Conservation (phyloP, 2,888 invertebrate species). For the Kuschelorhynchus macadamiae region DNA sequence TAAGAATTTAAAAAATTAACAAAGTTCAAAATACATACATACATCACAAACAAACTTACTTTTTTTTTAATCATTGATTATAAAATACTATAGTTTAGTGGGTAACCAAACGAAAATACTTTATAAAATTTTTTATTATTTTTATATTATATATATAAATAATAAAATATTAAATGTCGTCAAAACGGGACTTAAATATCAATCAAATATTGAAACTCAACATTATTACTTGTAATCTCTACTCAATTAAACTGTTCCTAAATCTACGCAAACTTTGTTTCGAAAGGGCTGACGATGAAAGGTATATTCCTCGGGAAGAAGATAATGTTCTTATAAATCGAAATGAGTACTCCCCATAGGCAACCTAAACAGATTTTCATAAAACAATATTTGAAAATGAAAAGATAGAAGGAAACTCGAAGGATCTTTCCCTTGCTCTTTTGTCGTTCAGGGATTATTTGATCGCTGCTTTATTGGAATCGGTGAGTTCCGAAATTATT, state of each 20-base stretch:
- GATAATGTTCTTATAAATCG: constrained; percentile 25
- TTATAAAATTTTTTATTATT: too few relatives aligned
- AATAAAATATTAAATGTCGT: too few relatives aligned
- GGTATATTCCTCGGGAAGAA: constrained; percentile 11
- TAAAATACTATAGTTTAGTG: too few relatives aligned
- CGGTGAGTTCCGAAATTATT: neutral
- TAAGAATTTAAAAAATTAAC: too few relatives aligned
- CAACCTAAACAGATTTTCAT: constrained; percentile 25
- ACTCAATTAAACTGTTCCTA: neutral
- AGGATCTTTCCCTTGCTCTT: constrained; percentile 17
- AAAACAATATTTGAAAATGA: constrained; percentile 21
- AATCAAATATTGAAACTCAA: too few relatives aligned
- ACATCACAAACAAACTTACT: too few relatives aligned
- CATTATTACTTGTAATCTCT: too few relatives aligned
- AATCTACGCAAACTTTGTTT: constrained; percentile 17
- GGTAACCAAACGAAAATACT: too few relatives aligned
- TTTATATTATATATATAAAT: too few relatives aligned
- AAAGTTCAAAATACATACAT: too few relatives aligned
- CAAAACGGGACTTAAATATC: too few relatives aligned
- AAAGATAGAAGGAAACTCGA: constrained; percentile 8
- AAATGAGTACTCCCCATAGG: constrained; percentile 28
- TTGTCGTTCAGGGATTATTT: constrained; percentile 3
- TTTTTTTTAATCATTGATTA: too few relatives aligned
- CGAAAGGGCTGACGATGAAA: constrained; percentile 12
- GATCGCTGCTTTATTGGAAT: neutral